Conservation (phyloP, 1,140 invertebrate genomes). For the Drosophila kikkawai region DNA sequence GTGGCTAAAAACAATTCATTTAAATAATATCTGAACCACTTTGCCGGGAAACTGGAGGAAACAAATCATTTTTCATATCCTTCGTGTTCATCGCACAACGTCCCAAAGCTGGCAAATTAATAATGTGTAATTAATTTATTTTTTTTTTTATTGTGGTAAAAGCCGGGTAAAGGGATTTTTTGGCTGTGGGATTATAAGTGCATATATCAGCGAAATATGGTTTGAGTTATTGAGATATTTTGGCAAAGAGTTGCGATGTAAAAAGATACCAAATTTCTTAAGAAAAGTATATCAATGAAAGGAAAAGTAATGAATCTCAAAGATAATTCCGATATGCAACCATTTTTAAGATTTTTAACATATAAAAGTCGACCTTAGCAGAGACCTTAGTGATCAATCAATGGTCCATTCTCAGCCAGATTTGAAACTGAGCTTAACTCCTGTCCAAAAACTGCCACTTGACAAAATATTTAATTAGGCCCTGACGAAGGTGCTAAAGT, state of each 20-base stretch:
- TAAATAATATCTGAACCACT: slow-evolving; percentile 78
- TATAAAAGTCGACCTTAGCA: not conserved
- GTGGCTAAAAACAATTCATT: slow-evolving; percentile 76
- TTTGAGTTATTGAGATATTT: slow-evolving; percentile 20
- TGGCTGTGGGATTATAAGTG: not conserved
- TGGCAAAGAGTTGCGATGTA: not conserved
- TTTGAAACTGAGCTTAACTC: slow-evolving; percentile 5
- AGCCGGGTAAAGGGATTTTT: slow-evolving; percentile 8
- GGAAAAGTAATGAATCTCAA: no score
- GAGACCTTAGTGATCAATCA: not conserved
- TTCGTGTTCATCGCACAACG: slow-evolving; percentile 38
- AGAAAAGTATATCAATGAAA: no score
- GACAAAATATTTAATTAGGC: slow-evolving; percentile 49
- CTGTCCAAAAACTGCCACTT: slow-evolving; percentile 7
- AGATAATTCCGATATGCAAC: no score
- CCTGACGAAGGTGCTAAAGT: slow-evolving; percentile 1
- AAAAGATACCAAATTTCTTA: no score
- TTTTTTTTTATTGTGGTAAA: slow-evolving; percentile 3
- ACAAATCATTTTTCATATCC: slow-evolving; percentile 82
- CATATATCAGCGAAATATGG: slow-evolving; percentile 4
- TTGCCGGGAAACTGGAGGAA: slow-evolving; percentile 58
- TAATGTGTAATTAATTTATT: slow-evolving; percentile 80
- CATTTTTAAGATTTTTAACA: not conserved
- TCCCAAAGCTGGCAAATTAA: slow-evolving; percentile 69
- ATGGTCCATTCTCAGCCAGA: not conserved